Percentiles rank a stretch among this genome's conserved stretches.
These are phyloP conservation scores for Actenoides lindsayi DNA, from an alignment of 2,113 vertebrate species.

Conservation along the genomic window DNA sequence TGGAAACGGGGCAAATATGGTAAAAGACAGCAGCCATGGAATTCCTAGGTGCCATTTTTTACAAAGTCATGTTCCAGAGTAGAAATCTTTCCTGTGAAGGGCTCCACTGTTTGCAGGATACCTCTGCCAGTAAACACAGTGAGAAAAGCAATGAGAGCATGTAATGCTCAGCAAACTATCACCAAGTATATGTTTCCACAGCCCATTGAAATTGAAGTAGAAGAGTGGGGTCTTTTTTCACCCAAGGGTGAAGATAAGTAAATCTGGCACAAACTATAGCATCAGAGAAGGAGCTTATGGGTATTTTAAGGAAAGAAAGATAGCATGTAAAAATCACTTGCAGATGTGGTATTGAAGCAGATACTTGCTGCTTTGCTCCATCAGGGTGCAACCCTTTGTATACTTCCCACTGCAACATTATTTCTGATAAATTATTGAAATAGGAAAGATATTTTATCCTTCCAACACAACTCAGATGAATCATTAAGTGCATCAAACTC, in stretches of 20 bases:
- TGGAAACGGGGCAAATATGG: background rate
- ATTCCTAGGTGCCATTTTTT: background rate
- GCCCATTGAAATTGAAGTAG: background rate
- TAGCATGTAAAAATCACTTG: background rate
- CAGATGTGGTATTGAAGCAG: background rate
- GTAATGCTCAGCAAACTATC: background rate
- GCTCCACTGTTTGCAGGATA: background rate
- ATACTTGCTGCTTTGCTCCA: background rate
- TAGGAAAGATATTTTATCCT: background rate
- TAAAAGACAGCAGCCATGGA: background rate
- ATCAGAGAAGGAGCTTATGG: background rate
- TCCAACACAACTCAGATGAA: background rate
- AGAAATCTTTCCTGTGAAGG: background rate
- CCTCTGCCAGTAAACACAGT: background rate
- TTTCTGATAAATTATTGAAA: slow-evolving; percentile 61
- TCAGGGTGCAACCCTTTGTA: background rate
- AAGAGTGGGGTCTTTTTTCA: background rate
- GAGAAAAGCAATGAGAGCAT: background rate
- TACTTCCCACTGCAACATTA: background rate
- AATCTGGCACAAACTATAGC: background rate
- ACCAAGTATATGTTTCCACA: background rate
- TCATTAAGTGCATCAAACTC: slow-evolving; percentile 32
- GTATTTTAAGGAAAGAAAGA: background rate
- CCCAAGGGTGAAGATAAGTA: background rate
- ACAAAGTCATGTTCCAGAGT: background rate